These are phyloP conservation scores for Ciconia maguari DNA, from an alignment of 2,113 vertebrate genomes.

Conservation along the genomic window DNA sequence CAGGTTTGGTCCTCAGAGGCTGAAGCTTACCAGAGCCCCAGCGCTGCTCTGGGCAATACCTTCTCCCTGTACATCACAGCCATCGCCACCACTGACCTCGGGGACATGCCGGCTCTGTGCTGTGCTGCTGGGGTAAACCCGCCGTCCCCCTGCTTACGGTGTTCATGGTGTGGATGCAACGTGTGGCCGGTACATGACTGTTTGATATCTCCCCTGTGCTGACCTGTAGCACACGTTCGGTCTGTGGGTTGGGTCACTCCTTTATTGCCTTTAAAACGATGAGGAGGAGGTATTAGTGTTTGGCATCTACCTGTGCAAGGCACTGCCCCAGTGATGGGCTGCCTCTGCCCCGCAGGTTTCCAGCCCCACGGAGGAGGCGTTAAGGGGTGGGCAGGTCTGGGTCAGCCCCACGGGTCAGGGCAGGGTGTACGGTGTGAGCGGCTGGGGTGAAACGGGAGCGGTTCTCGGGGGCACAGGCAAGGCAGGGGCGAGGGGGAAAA, in stretches of 20 bases:
- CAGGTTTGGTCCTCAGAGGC: background rate
- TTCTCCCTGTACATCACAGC: background rate
- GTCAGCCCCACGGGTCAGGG: background rate
- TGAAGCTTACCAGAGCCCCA: background rate
- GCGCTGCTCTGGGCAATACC: background rate
- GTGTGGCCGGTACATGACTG: accelerated
- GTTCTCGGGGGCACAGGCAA: background rate
- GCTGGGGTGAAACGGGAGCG: background rate
- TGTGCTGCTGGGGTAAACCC: background rate
- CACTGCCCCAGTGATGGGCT: background rate
- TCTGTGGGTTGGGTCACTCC: background rate
- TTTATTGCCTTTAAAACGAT: background rate
- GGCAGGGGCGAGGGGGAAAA: background rate
- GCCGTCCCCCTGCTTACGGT: accelerated
- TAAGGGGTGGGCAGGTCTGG: background rate
- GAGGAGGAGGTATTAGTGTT: background rate
- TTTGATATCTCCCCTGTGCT: background rate
- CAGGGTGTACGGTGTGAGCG: background rate
- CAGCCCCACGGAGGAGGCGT: background rate
- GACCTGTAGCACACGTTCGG: background rate
- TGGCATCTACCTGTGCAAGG: background rate
- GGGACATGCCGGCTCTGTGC: accelerated
- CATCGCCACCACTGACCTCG: too few relatives aligned
- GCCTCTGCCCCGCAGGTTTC: background rate
- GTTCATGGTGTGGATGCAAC: background rate